Base-by-base conservation (phyloP, 2,797 vertebrate genomes). In the Hozukius guyotensis region DNA sequence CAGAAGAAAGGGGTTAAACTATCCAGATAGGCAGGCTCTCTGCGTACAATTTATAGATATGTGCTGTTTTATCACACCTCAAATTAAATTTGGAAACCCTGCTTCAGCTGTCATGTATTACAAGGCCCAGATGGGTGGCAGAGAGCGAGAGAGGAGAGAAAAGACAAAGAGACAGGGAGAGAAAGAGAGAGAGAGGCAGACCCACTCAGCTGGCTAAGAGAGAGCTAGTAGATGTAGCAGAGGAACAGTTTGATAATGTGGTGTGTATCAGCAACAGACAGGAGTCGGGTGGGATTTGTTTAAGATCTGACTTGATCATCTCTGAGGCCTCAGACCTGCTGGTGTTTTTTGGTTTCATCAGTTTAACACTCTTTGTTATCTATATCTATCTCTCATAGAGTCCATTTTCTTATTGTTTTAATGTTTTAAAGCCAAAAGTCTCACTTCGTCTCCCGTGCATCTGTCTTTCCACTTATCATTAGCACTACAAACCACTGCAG, bases 1-100 rank as follows among this genome's bases (percentile, higher is more conserved):
- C 84, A 86, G 82, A 88, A 85, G 85, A 89, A 91, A 87, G 83
- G 72, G 64, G 72, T 84, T 87, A 74, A 91, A 76, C 77, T 60
- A 60, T 87, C 85, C 90, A 86, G 80, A 91, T 77, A 91, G 86
- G 79, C 84, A 74, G 72, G 74, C 79, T 84, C 64, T 84, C 83
- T 42, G 74, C 80, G 31, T 81, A 84, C 89, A 92, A 84, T 94
- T 94, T 91, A 94, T 92, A 94, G 93, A 94, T 94, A 94, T 91
- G 92, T 93, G 92, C 88, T 56, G 78, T 93, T 94, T 95, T 92
- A 95, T 92, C 90, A 88, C 92, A 93, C 91, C 92, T 95, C 93
- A 93, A 89, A 92, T 93, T 93, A 88, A 92, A 93, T 91, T 89
- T 90, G 86, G 89, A 93, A 90, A 89, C 78, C 75, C 78, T 73